phyloP scores from a whole-genome alignment of 1,140 invertebrate genomes.

The Luehdorfia chinensis region DNA sequence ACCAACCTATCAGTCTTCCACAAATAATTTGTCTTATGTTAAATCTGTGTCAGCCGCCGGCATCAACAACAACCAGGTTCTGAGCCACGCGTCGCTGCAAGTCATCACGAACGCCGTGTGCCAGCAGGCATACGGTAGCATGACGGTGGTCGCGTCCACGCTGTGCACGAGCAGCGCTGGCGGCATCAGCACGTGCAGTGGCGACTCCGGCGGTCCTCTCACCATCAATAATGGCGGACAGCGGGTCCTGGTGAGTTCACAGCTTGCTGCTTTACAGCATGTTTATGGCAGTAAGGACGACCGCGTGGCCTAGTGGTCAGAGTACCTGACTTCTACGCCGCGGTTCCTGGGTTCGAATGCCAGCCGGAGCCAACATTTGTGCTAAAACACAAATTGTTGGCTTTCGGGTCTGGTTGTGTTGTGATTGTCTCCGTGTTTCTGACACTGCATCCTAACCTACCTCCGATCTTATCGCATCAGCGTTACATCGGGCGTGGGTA shows the following conservation, averaged over 20 bases:
- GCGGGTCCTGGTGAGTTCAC: slow-evolving; percentile 22
- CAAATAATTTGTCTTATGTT: neutral
- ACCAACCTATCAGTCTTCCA: neutral
- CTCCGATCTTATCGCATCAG: too few species aligned
- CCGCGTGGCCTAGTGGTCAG: too few species aligned
- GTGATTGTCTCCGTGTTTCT: too few species aligned
- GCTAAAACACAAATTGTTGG: too few species aligned
- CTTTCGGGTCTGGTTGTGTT: too few species aligned
- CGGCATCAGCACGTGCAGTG: slow-evolving; percentile 32
- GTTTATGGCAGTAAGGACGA: too few species aligned
- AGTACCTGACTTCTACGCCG: too few species aligned
- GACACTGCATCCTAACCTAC: too few species aligned
- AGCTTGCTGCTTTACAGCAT: too few species aligned
- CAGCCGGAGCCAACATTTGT: too few species aligned
- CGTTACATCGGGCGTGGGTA: too few species aligned
- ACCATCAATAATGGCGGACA: slow-evolving; percentile 25
- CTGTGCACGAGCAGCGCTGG: slow-evolving; percentile 28
- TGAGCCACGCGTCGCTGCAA: slow-evolving; percentile 28
- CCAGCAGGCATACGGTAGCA: slow-evolving; percentile 23
- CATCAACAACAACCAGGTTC: slow-evolving; percentile 26
- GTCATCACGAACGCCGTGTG: slow-evolving; percentile 35
- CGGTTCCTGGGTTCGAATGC: too few species aligned
- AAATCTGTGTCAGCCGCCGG: slow-evolving; percentile 19
- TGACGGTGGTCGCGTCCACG: slow-evolving; percentile 21
- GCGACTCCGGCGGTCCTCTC: slow-evolving; percentile 75